Conservation (phyloP, 2,888 invertebrate species). For the Xanthorhoe spadicearia region DNA sequence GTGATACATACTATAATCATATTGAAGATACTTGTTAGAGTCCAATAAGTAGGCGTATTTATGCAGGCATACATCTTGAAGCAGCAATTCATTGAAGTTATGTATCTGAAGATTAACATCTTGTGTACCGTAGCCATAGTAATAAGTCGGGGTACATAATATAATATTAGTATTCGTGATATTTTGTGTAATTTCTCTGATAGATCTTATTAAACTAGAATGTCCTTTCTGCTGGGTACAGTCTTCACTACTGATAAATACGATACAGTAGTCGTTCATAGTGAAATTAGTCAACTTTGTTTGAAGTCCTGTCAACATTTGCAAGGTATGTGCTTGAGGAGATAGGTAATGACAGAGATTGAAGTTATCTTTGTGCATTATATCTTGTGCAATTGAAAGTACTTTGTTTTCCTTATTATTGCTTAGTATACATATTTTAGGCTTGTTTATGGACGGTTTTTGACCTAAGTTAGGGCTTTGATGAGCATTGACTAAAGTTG, state of each 20-base stretch:
- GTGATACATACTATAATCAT: constrained; percentile 15
- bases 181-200: neutral
- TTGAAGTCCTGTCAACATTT: neutral
- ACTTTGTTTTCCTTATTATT: constrained; percentile 11
- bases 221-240: neutral
- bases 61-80: neutral
- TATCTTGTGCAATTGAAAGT: neutral
- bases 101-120: neutral
- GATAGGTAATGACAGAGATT: constrained; percentile 2
- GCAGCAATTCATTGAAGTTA: constrained; percentile 4
- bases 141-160: neutral
- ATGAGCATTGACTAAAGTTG: too few species aligned
- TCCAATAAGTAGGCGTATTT: constrained; percentile 9
- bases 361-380: neutral
- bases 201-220: neutral
- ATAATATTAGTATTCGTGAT: constrained; percentile 7
- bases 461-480: too few species aligned
- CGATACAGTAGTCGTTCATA: constrained; percentile 13
- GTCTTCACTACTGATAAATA: constrained; percentile 10
- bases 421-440: constrained; percentile 11
- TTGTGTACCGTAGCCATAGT: neutral
- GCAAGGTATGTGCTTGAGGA: neutral
- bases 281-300: constrained; percentile 1
- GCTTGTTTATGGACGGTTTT: too few species aligned
- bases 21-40: constrained; percentile 1